Evolutionary conservation across 2,113 vertebrate species (phyloP), one percentile per base, ranked within the genome.

Genomic region (Malaclemys terrapin): DNA sequence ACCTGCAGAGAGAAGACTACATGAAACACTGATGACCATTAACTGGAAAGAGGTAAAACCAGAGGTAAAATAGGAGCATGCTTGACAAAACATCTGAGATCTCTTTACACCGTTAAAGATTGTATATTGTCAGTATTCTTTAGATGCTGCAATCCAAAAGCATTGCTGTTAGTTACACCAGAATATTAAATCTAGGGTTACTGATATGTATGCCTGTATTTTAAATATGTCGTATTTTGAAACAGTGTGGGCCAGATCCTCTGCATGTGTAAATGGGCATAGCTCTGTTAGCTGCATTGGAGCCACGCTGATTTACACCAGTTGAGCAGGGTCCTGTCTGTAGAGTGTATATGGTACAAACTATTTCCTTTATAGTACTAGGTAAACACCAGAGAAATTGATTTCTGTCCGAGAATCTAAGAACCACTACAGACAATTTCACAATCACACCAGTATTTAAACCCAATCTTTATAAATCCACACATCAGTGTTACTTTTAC

Each of bases 1-100:
- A 72, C 69, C 95, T 95, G 75, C 49, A 88, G 89, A 85, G 72
- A 97, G 93, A 62, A 95, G 90, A 94, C 20, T 47, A 50, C 69
- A 85, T 25, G 31, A 72, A 19, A 20, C 19, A 49, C 69, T 81
- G 31, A 29, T 54, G 20, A 76, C 20, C 72, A 76, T 76, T 45
- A 45, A 42, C 22, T 76, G 24, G 20, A 76, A 76, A 76, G 72
- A 25, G 38, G 22, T 45, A 76, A 76, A 54, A 45, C 22, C 11
- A 7, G 2, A 45, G 24, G 38, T 76, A 24, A 76, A 76, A 76
- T 76, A 76, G 38, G 72, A 76, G 11, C 12, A 45, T 76, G 24
- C 42, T 76, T 76, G 72, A 45, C 38, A 38, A 76, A 76, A 76
- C 38, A 25, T 24, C 42, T 42, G n/a, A 76, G 38, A 45, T 45